These are phyloP conservation scores for Liposcelis brunnea DNA, from an alignment of 2,888 invertebrate genomes.

Conservation along the genomic window DNA sequence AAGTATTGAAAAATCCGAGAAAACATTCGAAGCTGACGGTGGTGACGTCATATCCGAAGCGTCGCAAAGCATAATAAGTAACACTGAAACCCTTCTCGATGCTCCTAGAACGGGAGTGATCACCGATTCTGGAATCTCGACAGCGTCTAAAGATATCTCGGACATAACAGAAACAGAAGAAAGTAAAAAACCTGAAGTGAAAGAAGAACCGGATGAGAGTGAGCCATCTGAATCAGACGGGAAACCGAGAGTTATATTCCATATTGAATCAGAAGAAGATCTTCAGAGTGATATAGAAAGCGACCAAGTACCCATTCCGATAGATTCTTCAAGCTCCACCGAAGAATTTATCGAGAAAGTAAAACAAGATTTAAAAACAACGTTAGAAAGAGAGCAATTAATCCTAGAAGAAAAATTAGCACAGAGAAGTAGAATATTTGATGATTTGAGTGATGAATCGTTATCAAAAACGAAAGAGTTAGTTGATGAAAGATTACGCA, in stretches of 20 bases:
- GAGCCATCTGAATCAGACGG: slow-evolving; percentile 17
- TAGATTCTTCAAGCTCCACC: slow-evolving; percentile 1
- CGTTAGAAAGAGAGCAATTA: background rate
- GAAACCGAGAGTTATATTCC: slow-evolving; percentile 27
- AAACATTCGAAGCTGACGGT: slow-evolving; percentile 15
- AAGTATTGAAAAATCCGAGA: slow-evolving; percentile 8
- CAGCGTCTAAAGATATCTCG: slow-evolving; percentile 1
- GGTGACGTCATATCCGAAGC: slow-evolving; percentile 14
- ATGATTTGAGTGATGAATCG: slow-evolving; percentile 1
- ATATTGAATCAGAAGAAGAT: slow-evolving; percentile 30
- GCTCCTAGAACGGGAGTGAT: background rate
- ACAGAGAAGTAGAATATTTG: background rate
- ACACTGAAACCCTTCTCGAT: background rate
- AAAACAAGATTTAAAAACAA: slow-evolving; percentile 3
- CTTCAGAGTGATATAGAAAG: slow-evolving; percentile 2
- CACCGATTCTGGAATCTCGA: slow-evolving; percentile 2
- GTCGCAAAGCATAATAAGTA: slow-evolving; percentile 10
- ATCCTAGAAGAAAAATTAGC: background rate
- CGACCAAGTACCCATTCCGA: too few species aligned
- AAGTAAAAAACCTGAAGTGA: background rate
- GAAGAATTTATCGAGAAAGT: slow-evolving; percentile 6
- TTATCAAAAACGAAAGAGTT: slow-evolving; percentile 4
- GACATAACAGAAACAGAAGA: slow-evolving; percentile 1
- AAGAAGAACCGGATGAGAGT: slow-evolving; percentile 14
- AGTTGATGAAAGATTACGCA: slow-evolving; percentile 3